phyloP scores from a whole-genome alignment of 30 jellyfish, hydroid and myxozoan genomes.

The Cassiopea xamachana region DNA sequence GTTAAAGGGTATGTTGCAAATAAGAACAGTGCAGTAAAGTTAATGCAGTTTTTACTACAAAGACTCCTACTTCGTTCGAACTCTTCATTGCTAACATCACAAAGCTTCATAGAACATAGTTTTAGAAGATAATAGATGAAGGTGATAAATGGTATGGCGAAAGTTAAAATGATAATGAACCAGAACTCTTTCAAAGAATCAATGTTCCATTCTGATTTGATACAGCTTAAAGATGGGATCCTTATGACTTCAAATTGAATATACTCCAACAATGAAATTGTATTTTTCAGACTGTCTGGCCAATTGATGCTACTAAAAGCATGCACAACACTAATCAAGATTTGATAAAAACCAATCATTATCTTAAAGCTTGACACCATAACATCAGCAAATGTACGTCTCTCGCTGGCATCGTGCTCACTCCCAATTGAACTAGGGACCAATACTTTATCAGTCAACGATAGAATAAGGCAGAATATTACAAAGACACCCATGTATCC shows the following conservation, averaged over 20 bases:
- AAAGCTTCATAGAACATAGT: not conserved
- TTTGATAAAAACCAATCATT: conserved; percentile 57
- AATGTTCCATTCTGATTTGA: conserved; percentile 38
- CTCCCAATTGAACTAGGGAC: not conserved
- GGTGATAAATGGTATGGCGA: conserved; percentile 32
- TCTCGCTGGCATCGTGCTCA: not conserved
- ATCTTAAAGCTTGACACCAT: conserved; percentile 56
- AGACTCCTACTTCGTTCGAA: not conserved
- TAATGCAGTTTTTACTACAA: not conserved
- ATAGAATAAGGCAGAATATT: conserved; percentile 27
- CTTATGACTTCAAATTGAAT: conserved; percentile 46
- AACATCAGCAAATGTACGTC: conserved; percentile 57
- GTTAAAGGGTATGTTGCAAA: conserved; percentile 65
- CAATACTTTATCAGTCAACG: conserved; percentile 54
- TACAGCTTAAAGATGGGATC: conserved; percentile 60
- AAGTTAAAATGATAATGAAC: conserved; percentile 35
- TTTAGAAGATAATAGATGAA: conserved; percentile 23
- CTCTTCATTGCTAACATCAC: not conserved
- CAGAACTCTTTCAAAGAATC: conserved; percentile 37
- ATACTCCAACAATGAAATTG: not conserved
- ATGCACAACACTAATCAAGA: conserved; percentile 10
- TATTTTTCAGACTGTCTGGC: conserved; percentile 32
- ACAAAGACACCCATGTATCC: conserved; percentile 31
- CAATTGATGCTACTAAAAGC: conserved; percentile 41
- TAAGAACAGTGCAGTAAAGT: conserved; percentile 37